Conservation (phyloP, 2,888 invertebrate genomes). For the Hypena proboscidalis region DNA sequence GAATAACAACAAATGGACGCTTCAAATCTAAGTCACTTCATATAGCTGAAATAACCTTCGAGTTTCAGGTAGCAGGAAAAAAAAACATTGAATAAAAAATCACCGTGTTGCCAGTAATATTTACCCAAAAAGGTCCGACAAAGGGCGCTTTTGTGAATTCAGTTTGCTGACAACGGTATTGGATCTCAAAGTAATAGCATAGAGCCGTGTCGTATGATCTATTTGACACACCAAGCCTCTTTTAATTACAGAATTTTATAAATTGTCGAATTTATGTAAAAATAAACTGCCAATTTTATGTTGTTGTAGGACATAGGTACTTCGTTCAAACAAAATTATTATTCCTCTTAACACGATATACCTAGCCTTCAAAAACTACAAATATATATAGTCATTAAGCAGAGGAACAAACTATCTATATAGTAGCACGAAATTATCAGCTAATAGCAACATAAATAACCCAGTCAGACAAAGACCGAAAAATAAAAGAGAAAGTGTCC, state of each 20-base stretch:
- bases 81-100: conserved; percentile 1
- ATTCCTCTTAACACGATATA: no score
- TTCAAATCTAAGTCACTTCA: no score
- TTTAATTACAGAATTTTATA: background rate
- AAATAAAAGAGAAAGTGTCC: conserved; percentile 38
- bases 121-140: background rate
- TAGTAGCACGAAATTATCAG: background rate
- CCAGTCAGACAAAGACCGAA: background rate
- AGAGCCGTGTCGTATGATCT: background rate
- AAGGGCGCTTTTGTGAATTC: background rate
- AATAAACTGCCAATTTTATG: no score
- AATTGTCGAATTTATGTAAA: no score
- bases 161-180: conserved; percentile 1
- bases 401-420: no score
- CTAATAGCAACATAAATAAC: conserved; percentile 2
- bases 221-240: background rate
- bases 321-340: no score
- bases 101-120: background rate
- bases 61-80: no score
- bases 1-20: no score
- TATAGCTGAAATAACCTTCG: no score
- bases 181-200: background rate
- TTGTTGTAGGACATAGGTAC: no score
- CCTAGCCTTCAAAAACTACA: no score
- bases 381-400: no score